Conservation (phyloP, 2,113 vertebrate genomes). For the Tachysurus vachellii region DNA sequence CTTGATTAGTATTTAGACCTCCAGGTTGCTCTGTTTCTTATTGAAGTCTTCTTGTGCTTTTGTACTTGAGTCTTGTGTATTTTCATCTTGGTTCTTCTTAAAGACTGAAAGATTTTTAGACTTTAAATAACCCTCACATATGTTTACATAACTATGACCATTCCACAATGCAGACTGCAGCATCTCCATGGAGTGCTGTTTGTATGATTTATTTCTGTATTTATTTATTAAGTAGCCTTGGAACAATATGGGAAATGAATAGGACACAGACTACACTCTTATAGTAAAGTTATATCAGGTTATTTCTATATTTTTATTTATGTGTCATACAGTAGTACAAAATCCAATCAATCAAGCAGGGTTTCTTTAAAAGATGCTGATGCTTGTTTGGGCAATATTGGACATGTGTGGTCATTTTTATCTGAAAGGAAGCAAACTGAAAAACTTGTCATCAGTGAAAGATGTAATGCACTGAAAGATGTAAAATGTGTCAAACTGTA, state of each 20-base stretch:
- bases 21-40: not conserved
- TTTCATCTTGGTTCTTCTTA: not conserved
- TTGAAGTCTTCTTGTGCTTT: not conserved
- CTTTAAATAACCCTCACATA: not conserved
- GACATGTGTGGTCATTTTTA: slow-evolving; percentile 1
- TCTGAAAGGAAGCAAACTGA: slow-evolving; percentile 26
- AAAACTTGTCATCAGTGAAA: slow-evolving; percentile 41
- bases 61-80: not conserved
- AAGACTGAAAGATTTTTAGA: not conserved
- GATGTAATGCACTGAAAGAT: slow-evolving; percentile 9
- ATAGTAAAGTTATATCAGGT: too few species aligned
- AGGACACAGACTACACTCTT: too few species aligned
- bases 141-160: too few species aligned
- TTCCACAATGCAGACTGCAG: too few species aligned
- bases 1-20: not conserved
- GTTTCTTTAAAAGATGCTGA: not conserved
- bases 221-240: too few species aligned
- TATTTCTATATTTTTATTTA: too few species aligned
- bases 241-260: too few species aligned
- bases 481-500: slow-evolving; percentile 31
- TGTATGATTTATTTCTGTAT: too few species aligned
- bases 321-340: not conserved
- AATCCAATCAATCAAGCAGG: not conserved
- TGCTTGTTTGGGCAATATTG: slow-evolving; percentile 6
- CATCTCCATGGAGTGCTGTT: too few species aligned